A percentile compares a stretch with the other conserved stretches of the same genome.
These are phyloP conservation scores for Bos javanicus DNA, from an alignment of 2,113 vertebrate species.

Conservation along the genomic window DNA sequence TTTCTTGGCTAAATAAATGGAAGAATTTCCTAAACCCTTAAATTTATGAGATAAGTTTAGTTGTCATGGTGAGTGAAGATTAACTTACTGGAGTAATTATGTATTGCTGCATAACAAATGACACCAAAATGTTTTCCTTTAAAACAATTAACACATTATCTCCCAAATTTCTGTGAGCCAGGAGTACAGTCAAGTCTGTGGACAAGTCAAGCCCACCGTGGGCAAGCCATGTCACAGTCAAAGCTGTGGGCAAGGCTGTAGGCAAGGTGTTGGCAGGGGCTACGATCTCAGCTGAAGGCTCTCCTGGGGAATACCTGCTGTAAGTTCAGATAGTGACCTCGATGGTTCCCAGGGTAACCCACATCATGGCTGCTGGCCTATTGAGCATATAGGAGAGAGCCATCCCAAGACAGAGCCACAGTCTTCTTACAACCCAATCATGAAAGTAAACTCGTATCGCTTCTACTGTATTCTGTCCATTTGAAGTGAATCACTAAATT, in stretches of 20 bases:
- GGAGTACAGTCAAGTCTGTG: background rate
- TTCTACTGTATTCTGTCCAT: background rate
- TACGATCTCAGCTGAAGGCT: background rate
- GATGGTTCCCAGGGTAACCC: fast-evolving
- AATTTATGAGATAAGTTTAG: background rate
- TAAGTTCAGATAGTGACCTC: fast-evolving
- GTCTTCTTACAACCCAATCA: background rate
- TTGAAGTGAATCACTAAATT: background rate
- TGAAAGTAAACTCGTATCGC: background rate
- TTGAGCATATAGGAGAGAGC: background rate
- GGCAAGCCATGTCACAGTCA: background rate
- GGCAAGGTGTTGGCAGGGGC: background rate
- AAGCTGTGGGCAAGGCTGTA: background rate
- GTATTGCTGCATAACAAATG: background rate
- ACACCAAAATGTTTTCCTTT: background rate
- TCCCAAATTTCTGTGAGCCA: background rate
- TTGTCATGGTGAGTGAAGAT: background rate
- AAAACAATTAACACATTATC: background rate
- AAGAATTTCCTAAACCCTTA: background rate
- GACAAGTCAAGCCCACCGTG: background rate
- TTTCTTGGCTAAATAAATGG: background rate
- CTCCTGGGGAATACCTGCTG: background rate
- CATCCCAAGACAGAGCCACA: background rate
- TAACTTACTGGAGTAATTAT: background rate
- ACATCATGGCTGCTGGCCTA: fast-evolving